Evolutionary conservation across 2,888 invertebrate genomes (phyloP).

Genomic region (Eristalis intricaria): DNA sequence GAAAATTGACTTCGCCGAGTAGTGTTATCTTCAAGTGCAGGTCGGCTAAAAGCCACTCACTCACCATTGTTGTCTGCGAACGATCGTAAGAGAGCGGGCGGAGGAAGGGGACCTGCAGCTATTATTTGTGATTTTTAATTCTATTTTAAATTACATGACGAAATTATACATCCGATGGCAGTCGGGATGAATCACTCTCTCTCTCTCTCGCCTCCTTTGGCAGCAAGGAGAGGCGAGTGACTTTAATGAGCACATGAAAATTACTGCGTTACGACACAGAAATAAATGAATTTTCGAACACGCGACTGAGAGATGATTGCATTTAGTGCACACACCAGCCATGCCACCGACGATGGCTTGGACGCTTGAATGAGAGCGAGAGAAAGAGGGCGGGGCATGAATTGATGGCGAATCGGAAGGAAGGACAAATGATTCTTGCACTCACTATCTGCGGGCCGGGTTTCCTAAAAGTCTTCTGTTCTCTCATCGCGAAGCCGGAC

Average conservation of each 20-base stretch:
- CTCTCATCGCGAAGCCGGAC: background rate
- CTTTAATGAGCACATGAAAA: constrained; percentile 64
- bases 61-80: constrained; percentile 9
- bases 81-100: background rate
- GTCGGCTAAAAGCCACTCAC: constrained; percentile 31
- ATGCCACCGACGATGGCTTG: background rate
- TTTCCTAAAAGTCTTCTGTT: too few species aligned
- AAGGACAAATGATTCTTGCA: background rate
- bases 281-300: constrained; percentile 67
- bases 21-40: constrained; percentile 31
- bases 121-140: constrained; percentile 55
- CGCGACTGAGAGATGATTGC: constrained; percentile 66
- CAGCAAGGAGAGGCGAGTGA: background rate
- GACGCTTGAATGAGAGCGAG: background rate
- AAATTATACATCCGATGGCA: constrained; percentile 45
- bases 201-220: background rate
- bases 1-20: constrained; percentile 29
- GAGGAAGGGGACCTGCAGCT: background rate
- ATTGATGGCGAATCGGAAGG: background rate
- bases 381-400: background rate
- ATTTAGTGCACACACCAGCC: constrained; percentile 39
- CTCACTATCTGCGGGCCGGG: too few species aligned
- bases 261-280: constrained; percentile 60
- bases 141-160: constrained; percentile 64
- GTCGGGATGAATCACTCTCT: constrained; percentile 40